Conservation (phyloP, 2,797 vertebrate genomes). For the Hoplostethus atlanticus region DNA sequence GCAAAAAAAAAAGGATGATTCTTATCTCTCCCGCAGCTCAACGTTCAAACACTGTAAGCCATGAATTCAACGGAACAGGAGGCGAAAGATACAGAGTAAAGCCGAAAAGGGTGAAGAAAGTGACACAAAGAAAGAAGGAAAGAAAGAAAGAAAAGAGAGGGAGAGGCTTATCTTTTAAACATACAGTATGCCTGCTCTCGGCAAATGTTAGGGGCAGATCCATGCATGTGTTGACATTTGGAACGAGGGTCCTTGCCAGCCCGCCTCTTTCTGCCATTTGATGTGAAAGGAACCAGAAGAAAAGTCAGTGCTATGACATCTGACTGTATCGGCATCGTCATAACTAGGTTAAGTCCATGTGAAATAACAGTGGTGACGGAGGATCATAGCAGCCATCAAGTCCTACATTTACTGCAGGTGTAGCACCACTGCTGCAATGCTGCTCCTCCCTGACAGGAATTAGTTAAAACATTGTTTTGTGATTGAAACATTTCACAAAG, state of each 20-base stretch:
- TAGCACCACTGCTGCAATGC: too few species aligned
- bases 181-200: constrained; percentile 12
- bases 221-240: constrained; percentile 70
- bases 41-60: constrained; percentile 9
- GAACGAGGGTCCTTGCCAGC: constrained; percentile 29
- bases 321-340: not conserved
- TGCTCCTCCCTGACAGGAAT: too few species aligned
- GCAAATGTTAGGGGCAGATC: constrained; percentile 59
- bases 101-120: not conserved
- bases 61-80: not conserved
- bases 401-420: too few species aligned
- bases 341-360: not conserved
- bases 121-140: not conserved
- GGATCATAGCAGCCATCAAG: too few species aligned
- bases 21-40: constrained; percentile 25
- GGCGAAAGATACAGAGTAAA: constrained; percentile 6
- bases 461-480: too few species aligned
- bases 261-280: constrained; percentile 52
- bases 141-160: not conserved
- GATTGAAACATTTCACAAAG: too few species aligned
- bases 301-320: constrained; percentile 7
- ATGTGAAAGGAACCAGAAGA: constrained; percentile 44
- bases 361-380: too few species aligned
- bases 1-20: constrained; percentile 16
- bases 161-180: constrained; percentile 16